These are phyloP conservation scores for Atrina japonica DNA, from an alignment of 2,888 invertebrate genomes.

Conservation along the genomic window DNA sequence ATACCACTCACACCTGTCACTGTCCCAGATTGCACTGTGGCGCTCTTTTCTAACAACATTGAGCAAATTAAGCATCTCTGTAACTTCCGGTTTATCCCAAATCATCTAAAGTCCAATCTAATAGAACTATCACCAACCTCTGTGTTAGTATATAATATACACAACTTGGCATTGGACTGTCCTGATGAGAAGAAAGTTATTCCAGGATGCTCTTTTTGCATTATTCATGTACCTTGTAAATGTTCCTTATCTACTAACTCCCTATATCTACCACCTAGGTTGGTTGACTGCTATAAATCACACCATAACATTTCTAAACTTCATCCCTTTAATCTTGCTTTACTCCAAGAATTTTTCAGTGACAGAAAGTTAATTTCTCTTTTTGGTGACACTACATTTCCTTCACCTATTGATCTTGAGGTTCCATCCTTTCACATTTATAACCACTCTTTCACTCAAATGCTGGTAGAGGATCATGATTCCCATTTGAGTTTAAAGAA, in stretches of 20 bases:
- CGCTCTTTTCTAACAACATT: conserved; percentile 20
- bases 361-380: background rate
- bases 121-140: conserved; percentile 25
- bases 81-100: conserved; percentile 22
- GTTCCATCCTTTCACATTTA: conserved; percentile 19
- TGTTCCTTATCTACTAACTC: conserved; percentile 7
- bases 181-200: conserved; percentile 13
- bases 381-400: conserved; percentile 7
- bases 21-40: conserved; percentile 3
- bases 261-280: conserved; percentile 8
- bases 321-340: conserved; percentile 19
- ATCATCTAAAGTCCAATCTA: conserved; percentile 10
- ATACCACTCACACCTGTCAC: conserved; percentile 14
- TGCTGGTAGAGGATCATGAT: conserved; percentile 16
- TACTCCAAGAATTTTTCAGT: conserved; percentile 31
- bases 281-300: conserved; percentile 13
- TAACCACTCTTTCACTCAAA: conserved; percentile 13
- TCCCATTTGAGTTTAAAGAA: conserved; percentile 11
- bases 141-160: conserved; percentile 26
- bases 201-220: conserved; percentile 31
- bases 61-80: conserved; percentile 6
- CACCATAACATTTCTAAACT: background rate
- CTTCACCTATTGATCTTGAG: conserved; percentile 3
- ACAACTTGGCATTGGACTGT: conserved; percentile 29
- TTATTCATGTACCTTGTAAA: conserved; percentile 28